Base-by-base conservation (phyloP, 1,140 invertebrate species). In the Drosophila teissieri region DNA sequence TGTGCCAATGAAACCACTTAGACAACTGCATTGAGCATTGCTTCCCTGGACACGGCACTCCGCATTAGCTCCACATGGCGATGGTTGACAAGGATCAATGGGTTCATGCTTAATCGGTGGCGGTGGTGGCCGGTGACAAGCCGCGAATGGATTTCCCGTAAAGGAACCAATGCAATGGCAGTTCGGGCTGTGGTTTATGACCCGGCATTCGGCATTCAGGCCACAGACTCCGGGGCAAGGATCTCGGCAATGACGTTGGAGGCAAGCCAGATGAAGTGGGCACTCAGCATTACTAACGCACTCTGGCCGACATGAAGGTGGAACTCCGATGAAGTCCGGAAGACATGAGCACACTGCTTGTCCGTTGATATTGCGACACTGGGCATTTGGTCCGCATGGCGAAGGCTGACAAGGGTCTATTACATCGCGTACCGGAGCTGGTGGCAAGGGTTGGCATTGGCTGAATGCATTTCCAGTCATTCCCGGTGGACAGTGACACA, bases 131-230 rank as follows among this genome's bases (percentile, higher is more conserved):
- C 95, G 94, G 42, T 95, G 94, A 81, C 97, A 98, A 45, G 93
- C 93, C 3, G 94, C 92, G 78, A 96, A 96, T 5, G 96, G 95
- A 94, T 97, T 95, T 55, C 96, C 97, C 7, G 94, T 95, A 73
- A 94, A 96, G 31, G 95, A 95, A 49, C 91, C 91, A 19, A 94
- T 93, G 78, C 96, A 96, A 62, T 94, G 95, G 89, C 96, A 97
- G 48, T 96, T 95, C 0, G 96, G 96, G 37, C 86, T 90, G 61
- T 96, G 97, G 67, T 96, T 97, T 2, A 97, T 94, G 3, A 97
- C 96, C 74, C 95, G 94, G 76, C 97, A 98, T 49, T 96, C 94
- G 2, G 97, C 96, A 80, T 96, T 96, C 5, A 95, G 73, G n/a
- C 96, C 91, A 56, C 91, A 94, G 0, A 93, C 93, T 3, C 94